phyloP scores from a whole-genome alignment of 2,113 vertebrate species.

The Notarius lentiginosus region DNA sequence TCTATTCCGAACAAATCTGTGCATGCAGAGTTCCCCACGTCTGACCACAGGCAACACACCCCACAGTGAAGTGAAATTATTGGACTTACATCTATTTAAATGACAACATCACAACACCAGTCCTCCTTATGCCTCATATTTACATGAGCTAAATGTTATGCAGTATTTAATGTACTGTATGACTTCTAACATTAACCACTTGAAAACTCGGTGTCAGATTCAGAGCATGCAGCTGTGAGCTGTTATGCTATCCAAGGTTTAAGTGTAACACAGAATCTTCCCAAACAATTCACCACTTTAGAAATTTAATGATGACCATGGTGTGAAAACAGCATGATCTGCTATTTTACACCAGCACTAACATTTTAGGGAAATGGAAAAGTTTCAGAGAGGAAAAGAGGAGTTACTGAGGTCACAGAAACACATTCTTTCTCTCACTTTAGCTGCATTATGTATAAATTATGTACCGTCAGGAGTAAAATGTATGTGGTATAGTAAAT shows the following conservation, averaged over 20 bases:
- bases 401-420: conserved; percentile 4
- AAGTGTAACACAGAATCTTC: background rate
- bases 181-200: background rate
- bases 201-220: background rate
- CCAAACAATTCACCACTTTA: background rate
- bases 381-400: background rate
- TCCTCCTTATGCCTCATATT: background rate
- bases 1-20: background rate
- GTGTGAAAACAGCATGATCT: background rate
- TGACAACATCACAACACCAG: background rate
- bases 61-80: conserved; percentile 16
- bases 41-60: background rate
- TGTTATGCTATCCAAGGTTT: conserved; percentile 8
- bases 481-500: background rate
- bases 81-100: conserved; percentile 9
- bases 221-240: background rate
- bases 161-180: conserved; percentile 7
- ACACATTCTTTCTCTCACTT: background rate
- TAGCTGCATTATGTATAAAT: background rate
- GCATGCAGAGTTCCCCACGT: background rate
- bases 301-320: background rate
- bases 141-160: conserved; percentile 1
- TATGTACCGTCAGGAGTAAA: background rate
- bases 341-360: conserved; percentile 3
- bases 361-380: background rate